Base-by-base conservation (phyloP, 1,140 invertebrate species). In the Euborellia annulipes region DNA sequence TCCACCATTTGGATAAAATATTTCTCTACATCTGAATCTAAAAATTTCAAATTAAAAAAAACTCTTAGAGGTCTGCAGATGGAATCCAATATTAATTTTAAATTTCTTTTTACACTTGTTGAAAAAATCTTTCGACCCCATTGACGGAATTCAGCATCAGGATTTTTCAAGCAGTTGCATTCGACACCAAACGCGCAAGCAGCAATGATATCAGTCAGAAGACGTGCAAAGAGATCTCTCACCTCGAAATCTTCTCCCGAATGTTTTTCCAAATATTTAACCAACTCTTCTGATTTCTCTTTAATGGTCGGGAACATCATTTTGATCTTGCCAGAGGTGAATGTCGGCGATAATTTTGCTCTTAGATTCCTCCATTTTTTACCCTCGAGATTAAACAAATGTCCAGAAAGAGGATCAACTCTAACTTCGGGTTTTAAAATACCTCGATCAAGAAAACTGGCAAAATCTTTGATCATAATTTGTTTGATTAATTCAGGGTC, bases 381-480 rank as follows among this genome's bases (percentile, higher is more conserved):
- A 20, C 47, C 47, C 17, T 13, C 23, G 17, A 45, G 43, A 13
- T 32, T 32, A 21, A 54, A 43, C 2, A 57, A 36, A 4, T 36
- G 22, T 20, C 17, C 18, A 17, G 17, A 6, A 13, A 48, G 9
- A 42, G 27, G 36, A 8, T 46, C 50, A 2, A 60, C 59, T 16
- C 62, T 52, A 11, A 50, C 39, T 16, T 68, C 64, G 42, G 72
- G 67, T 27, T 63, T 62, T 48, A 66, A 71, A 41, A 69, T 58
- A 1, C 69, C 66, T 17, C 71, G 65, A 27, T 72, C 67, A 49
- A 68, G 62, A 48, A 75, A 76, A 55, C 69, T 60, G 38, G 64
- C 60, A 50, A 72, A 76, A 56, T 78, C 71, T 55, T 70, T 73
- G 9, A 75, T 64, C 37, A 76, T 54, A 6, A 78, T 64, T 23